Conservation (phyloP, 2,113 vertebrate species). For the Cephalopterus ornatus region DNA sequence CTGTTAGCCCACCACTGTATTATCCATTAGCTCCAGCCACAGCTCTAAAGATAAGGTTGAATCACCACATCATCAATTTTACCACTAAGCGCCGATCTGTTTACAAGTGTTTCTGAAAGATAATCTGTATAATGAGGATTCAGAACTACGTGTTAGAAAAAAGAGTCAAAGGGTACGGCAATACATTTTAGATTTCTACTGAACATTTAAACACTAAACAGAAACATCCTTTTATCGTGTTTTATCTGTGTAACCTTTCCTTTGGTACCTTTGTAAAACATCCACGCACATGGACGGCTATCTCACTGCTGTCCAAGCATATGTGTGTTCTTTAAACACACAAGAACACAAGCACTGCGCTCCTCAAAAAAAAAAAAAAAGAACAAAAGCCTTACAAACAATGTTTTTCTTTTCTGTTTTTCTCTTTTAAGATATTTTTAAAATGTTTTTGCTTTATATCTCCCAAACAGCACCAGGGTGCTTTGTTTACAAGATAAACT, state of each 20-base stretch:
- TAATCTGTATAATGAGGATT: neutral
- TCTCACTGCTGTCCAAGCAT: neutral
- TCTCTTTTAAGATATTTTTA: neutral
- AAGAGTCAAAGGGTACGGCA: neutral
- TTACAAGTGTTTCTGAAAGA: neutral
- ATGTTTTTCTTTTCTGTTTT: fast-evolving
- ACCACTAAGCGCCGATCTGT: neutral
- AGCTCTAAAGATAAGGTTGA: neutral
- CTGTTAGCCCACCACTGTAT: fast-evolving
- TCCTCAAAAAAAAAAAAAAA: neutral
- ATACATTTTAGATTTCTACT: neutral
- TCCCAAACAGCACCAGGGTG: neutral
- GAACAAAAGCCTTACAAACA: neutral
- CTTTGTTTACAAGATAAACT: neutral
- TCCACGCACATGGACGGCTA: neutral
- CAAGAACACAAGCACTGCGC: neutral
- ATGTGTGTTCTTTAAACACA: neutral
- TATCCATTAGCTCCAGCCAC: neutral
- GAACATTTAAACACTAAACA: neutral
- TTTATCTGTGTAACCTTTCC: neutral
- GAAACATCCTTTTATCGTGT: neutral
- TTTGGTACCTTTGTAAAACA: neutral
- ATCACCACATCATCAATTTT: neutral
- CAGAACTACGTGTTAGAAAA: neutral
- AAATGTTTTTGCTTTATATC: neutral